A percentile compares a stretch with the other conserved stretches of the same genome.
Evolutionary conservation across 2,888 invertebrate species (phyloP).

Genomic region (Agriotes lineatus): DNA sequence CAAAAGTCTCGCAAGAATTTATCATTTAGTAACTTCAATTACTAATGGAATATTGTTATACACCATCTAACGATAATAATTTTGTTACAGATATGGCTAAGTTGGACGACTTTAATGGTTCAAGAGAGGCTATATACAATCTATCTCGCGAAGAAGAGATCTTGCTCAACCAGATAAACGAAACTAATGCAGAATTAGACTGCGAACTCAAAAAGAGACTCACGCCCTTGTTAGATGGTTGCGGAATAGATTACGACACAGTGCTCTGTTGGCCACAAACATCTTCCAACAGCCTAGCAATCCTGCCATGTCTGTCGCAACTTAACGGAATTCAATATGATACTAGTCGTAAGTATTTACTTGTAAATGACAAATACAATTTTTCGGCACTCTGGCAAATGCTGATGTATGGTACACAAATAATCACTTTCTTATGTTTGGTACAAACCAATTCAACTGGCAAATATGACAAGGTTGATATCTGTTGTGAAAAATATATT

Average conservation of each 20-base stretch:
- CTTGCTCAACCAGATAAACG: slow-evolving; percentile 40
- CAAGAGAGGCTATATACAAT: neutral
- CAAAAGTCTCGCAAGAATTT: too few relatives aligned
- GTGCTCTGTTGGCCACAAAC: slow-evolving; percentile 87
- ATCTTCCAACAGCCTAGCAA: slow-evolving; percentile 74
- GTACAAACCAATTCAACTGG: too few relatives aligned
- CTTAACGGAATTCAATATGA: slow-evolving; percentile 83
- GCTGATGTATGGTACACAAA: too few relatives aligned
- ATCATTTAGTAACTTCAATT: too few relatives aligned
- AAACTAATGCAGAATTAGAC: slow-evolving; percentile 45
- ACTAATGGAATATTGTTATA: too few relatives aligned
- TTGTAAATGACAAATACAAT: too few relatives aligned
- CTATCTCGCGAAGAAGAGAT: slow-evolving; percentile 13
- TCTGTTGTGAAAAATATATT: too few relatives aligned
- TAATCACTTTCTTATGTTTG: too few relatives aligned
- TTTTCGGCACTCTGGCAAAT: too few relatives aligned
- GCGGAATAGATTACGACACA: slow-evolving; percentile 67
- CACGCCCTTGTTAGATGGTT: slow-evolving; percentile 41
- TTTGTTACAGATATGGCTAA: neutral
- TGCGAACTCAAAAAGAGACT: slow-evolving; percentile 49
- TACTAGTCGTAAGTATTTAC: slow-evolving; percentile 79
- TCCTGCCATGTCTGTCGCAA: slow-evolving; percentile 81
- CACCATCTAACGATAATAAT: too few relatives aligned
- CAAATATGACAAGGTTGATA: too few relatives aligned
- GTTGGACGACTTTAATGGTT: neutral